phyloP scores from a whole-genome alignment of 2,113 vertebrate species.

The Ammodytes marinus region DNA sequence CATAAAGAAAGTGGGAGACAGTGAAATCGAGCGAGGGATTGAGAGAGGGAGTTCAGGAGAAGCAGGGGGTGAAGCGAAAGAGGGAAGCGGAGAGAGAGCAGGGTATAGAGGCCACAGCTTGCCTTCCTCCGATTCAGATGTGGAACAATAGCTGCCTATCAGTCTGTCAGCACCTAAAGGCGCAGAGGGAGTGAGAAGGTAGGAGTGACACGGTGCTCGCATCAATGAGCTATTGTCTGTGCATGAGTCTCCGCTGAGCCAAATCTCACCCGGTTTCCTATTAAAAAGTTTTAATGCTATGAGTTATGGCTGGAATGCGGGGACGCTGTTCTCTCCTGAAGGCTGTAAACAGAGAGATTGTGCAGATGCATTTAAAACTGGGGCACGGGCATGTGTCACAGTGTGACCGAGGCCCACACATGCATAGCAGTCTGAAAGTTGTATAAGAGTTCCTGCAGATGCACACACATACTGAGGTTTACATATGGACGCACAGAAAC shows the following conservation, averaged over 20 bases:
- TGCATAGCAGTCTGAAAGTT: constrained; percentile 30
- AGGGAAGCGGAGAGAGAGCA: constrained; percentile 50
- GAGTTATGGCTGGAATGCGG: constrained; percentile 59
- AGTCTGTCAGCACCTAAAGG: constrained; percentile 82
- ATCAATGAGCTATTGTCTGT: constrained; percentile 83
- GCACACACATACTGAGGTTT: neutral
- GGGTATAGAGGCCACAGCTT: constrained; percentile 65
- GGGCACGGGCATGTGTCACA: constrained; percentile 13
- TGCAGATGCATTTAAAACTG: constrained; percentile 41
- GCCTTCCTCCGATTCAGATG: constrained; percentile 85
- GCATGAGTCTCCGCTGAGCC: constrained; percentile 48
- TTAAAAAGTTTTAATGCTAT: constrained; percentile 63
- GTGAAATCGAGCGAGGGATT: constrained; percentile 26
- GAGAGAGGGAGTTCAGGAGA: constrained; percentile 35
- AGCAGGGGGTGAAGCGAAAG: constrained; percentile 27
- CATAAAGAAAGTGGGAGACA: constrained; percentile 21
- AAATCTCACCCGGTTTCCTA: constrained; percentile 65
- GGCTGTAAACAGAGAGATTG: constrained; percentile 52
- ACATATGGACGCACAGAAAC: neutral
- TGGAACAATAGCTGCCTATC: constrained; percentile 84
- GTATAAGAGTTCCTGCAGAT: constrained; percentile 29
- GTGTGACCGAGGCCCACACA: constrained; percentile 38
- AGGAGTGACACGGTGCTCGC: constrained; percentile 66
- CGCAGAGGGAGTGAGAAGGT: constrained; percentile 79
- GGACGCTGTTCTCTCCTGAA: constrained; percentile 27